Evolutionary conservation across 2,797 vertebrate genomes (phyloP).

Genomic region (Chromis chromis): DNA sequence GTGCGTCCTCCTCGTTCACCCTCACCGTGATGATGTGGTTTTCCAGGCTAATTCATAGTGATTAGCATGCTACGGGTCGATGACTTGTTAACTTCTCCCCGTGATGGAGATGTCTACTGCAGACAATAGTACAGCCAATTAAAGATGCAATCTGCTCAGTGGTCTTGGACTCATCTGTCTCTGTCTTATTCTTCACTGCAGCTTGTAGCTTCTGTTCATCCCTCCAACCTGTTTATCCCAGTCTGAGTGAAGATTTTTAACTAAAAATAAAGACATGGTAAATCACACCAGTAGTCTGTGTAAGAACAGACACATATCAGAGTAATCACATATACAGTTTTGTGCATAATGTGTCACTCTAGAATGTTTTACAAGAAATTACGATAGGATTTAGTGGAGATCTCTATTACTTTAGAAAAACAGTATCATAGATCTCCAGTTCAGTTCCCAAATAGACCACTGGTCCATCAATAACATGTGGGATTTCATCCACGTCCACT

Average conservation of each 20-base stretch:
- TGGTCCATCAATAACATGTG: background rate
- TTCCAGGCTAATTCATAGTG: slow-evolving; percentile 64
- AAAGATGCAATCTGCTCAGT: slow-evolving; percentile 75
- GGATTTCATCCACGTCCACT: slow-evolving; percentile 18
- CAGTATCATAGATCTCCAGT: background rate
- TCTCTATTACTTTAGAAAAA: background rate
- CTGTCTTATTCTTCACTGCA: slow-evolving; percentile 48
- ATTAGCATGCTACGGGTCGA: slow-evolving; percentile 70
- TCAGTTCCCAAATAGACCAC: background rate
- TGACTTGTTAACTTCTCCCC: slow-evolving; percentile 65
- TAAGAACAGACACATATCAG: background rate
- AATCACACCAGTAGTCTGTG: background rate
- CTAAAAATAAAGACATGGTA: background rate
- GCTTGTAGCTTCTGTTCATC: slow-evolving; percentile 9
- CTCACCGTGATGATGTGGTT: slow-evolving; percentile 28
- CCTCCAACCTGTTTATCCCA: slow-evolving; percentile 24
- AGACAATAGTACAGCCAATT: slow-evolving; percentile 75
- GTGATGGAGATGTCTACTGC: slow-evolving; percentile 72
- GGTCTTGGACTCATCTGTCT: slow-evolving; percentile 67
- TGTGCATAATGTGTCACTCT: background rate
- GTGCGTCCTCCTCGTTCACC: slow-evolving; percentile 17
- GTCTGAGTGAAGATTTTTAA: slow-evolving; percentile 6
- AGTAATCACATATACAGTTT: background rate
- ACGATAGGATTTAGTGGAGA: background rate
- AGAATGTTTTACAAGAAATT: no score